phyloP scores from a whole-genome alignment of 2,888 invertebrate species.

The Anagyrus pseudococci region DNA sequence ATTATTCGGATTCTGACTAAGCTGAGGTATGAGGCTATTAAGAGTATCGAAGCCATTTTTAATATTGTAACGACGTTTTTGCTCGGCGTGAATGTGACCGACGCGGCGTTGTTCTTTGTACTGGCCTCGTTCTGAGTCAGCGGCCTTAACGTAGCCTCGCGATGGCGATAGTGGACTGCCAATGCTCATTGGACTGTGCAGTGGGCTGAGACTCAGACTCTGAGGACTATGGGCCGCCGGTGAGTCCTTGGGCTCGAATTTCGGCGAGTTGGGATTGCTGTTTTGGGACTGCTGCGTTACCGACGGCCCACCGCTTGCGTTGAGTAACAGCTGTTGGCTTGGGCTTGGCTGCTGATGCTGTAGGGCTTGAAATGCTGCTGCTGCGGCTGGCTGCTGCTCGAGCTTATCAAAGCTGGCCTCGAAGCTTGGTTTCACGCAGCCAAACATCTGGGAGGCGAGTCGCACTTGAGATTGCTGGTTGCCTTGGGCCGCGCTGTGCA shows the following conservation, averaged over 20 bases:
- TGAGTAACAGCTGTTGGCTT: conserved; percentile 49
- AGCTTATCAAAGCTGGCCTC: neutral
- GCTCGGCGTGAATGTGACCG: conserved; percentile 94
- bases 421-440: neutral
- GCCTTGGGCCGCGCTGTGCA: conserved; percentile 52
- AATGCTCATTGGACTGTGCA: conserved; percentile 62
- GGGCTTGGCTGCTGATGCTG: conserved; percentile 45
- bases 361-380: conserved; percentile 15
- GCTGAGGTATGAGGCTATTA: conserved; percentile 89
- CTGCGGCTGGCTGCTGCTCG: neutral
- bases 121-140: conserved; percentile 65
- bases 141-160: conserved; percentile 56
- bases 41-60: conserved; percentile 96
- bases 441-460: neutral
- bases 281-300: conserved; percentile 48
- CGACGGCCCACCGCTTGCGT: conserved; percentile 46
- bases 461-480: conserved; percentile 43
- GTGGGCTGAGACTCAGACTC: conserved; percentile 62
- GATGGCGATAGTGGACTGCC: conserved; percentile 72
- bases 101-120: conserved; percentile 77
- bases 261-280: conserved; percentile 56
- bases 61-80: conserved; percentile 93
- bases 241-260: no score
- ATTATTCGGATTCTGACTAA: conserved; percentile 87
- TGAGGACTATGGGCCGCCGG: conserved; percentile 56